phyloP scores from a whole-genome alignment of 2,113 vertebrate species.

The Oreotrochilus melanogaster region DNA sequence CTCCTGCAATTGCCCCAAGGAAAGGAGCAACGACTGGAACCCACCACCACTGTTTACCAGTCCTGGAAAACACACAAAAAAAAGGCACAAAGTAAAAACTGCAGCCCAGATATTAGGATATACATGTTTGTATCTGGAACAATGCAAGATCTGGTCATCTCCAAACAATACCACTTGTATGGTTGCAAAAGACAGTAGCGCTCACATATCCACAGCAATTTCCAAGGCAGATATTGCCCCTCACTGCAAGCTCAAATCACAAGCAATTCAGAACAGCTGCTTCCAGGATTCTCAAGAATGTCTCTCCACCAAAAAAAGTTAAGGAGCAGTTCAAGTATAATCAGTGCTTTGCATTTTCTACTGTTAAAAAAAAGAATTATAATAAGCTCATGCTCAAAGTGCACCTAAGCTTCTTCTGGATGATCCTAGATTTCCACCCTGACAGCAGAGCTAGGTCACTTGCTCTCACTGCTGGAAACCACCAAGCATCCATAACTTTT shows the following conservation, averaged over 20 bases:
- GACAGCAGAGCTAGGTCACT: not conserved
- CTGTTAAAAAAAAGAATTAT: not conserved
- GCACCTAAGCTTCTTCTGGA: not conserved
- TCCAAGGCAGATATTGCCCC: not conserved
- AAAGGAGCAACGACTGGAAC: slow-evolving; percentile 91
- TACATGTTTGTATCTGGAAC: not conserved
- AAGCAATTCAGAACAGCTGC: not conserved
- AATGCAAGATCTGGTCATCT: not conserved
- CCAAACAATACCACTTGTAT: not conserved
- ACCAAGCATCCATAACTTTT: rapidly evolving
- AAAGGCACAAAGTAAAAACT: not conserved
- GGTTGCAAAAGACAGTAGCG: not conserved
- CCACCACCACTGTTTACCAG: slow-evolving; percentile 88
- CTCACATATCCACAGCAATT: rapidly evolving
- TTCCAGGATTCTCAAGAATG: not conserved
- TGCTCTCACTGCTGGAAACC: not conserved
- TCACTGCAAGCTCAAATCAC: not conserved
- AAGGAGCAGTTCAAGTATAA: not conserved
- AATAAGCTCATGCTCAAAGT: not conserved
- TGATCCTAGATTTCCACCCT: not conserved
- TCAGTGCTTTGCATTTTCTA: not conserved
- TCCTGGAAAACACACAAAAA: slow-evolving; percentile 62
- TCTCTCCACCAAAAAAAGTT: not conserved
- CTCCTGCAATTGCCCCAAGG: slow-evolving; percentile 86
- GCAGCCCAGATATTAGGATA: not conserved